Percentiles rank a stretch among this genome's conserved stretches.
These are phyloP conservation scores for Torymus tubicola DNA, from an alignment of 2,888 invertebrate species.

Conservation along the genomic window DNA sequence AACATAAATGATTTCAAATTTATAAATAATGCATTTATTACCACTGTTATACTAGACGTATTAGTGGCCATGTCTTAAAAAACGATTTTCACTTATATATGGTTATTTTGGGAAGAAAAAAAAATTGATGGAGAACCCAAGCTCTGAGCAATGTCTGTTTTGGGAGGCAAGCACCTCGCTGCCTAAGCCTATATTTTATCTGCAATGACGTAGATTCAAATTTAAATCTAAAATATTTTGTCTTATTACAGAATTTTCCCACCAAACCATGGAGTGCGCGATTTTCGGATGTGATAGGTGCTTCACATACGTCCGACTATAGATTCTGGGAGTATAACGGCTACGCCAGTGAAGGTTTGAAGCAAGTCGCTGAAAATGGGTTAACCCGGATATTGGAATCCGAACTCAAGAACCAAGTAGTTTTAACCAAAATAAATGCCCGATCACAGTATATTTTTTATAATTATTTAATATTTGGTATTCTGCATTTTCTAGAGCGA, in stretches of 20 bases:
- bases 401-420: conserved; percentile 89
- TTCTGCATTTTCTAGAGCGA: conserved; percentile 76
- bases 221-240: neutral
- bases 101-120: neutral
- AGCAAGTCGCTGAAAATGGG: conserved; percentile 93
- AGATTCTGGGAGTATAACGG: conserved; percentile 95
- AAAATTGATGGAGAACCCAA: too few relatives aligned
- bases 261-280: conserved; percentile 93
- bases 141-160: too few relatives aligned
- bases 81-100: conserved; percentile 24
- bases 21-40: too few relatives aligned
- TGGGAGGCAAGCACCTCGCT: too few relatives aligned
- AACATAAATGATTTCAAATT: too few relatives aligned
- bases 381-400: conserved; percentile 91
- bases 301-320: conserved; percentile 92
- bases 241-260: conserved; percentile 85
- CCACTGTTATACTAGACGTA: too few relatives aligned
- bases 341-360: conserved; percentile 91
- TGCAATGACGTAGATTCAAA: neutral
- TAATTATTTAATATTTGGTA: neutral
- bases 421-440: neutral
- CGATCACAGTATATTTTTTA: neutral
- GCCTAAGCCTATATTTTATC: too few relatives aligned
- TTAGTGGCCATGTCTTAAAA: too few relatives aligned
- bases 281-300: conserved; percentile 98